These are phyloP conservation scores for Cerastis leucographa DNA, from an alignment of 2,888 invertebrate genomes.

Conservation along the genomic window DNA sequence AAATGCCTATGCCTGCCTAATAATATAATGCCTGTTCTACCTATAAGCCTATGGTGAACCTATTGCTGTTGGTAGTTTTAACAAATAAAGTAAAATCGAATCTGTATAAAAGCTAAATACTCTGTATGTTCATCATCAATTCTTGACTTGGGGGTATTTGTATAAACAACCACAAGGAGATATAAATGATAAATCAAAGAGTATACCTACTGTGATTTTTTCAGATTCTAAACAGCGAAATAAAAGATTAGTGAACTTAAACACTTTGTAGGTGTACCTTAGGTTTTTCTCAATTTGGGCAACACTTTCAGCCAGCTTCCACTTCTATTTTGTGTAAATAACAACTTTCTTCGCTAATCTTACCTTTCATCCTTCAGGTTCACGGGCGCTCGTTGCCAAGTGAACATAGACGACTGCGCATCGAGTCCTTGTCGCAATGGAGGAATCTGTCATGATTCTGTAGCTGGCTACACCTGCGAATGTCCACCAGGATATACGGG, in stretches of 20 bases:
- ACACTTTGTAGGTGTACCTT: neutral
- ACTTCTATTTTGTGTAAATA: too few relatives aligned
- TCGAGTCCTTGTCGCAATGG: slow-evolving; percentile 97
- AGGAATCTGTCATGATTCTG: slow-evolving; percentile 96
- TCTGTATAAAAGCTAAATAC: neutral
- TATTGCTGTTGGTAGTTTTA: too few relatives aligned
- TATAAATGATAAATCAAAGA: too few relatives aligned
- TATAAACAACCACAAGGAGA: neutral
- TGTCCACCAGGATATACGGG: slow-evolving; percentile 97
- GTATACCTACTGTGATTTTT: too few relatives aligned
- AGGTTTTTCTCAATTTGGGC: too few relatives aligned
- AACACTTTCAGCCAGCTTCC: too few relatives aligned
- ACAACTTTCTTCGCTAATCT: neutral
- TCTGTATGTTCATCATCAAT: neutral
- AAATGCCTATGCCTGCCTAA: too few relatives aligned
- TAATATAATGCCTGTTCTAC: too few relatives aligned
- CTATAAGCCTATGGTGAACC: too few relatives aligned
- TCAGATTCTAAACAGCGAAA: too few relatives aligned
- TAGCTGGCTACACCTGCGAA: slow-evolving; percentile 97
- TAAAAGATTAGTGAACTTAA: too few relatives aligned
- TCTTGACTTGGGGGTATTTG: neutral
- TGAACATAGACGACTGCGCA: slow-evolving; percentile 97
- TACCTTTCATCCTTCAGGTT: slow-evolving; percentile 85
- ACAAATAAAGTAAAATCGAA: too few relatives aligned
- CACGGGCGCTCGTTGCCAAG: slow-evolving; percentile 96